Evolutionary conservation across 2,113 vertebrate genomes (phyloP), one percentile per base, ranked within the genome.

Genomic region (Entosphenus tridentatus): DNA sequence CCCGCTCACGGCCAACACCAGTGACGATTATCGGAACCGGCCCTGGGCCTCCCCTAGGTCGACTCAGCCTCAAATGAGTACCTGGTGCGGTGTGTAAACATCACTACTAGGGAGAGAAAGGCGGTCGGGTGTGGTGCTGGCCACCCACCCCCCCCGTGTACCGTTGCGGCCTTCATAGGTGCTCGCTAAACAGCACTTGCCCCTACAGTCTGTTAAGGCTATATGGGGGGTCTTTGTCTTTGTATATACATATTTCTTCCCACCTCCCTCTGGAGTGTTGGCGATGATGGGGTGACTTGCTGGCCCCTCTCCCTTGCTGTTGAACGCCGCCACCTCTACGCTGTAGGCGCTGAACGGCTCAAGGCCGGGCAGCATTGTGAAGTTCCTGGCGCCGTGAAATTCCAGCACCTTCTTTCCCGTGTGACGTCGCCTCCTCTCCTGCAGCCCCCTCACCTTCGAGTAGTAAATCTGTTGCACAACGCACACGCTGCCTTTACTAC

Each of bases 181-280:
- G 21, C 21, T 21, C 21, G 21, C 21, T 21, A 21, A 21, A 21
- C 21, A 21, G 21, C 21, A 21, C 21, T 21, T 21, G 21, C 21
- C 21, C 21, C 21, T 21, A 21, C 21, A 21, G 3, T 21, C 21
- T 21, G 21, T 21, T 21, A 21, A 21, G 21, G 21, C 21, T 21
- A 21, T 21, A 21, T 21, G 21, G 21, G 21, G 21, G 21, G 21
- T 21, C 21, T 21, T 21, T 21, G 21, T 21, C 21, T 21, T 21
- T 21, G 21, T 21, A 21, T 21, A 21, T 21, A 21, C 21, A 21
- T 21, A 39, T 39, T 39, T 39, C 39, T 39, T 68, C 81, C 57
- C 82, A 96, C 93, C 88, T 85, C 89, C 93, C 78, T 98, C 93
- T 1, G 85, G 90, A 8, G 88, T 98, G 69, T 79, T 77, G 78